Percentiles rank a stretch among this genome's conserved stretches.
Conservation (phyloP, 2,797 vertebrate genomes). For the Premnoplex brunnescens region DNA sequence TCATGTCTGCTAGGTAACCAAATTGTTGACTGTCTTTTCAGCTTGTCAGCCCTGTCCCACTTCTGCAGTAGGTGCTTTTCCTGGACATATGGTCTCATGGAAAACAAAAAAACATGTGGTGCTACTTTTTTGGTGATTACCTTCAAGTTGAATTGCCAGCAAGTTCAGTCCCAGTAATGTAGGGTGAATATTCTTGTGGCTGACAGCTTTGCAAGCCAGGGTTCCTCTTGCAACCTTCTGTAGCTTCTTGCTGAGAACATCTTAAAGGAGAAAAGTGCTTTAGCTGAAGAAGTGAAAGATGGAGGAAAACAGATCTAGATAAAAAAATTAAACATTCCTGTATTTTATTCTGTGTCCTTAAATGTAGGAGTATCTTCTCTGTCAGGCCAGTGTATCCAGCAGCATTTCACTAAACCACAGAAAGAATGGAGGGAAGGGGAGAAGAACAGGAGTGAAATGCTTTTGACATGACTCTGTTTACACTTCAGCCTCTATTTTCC, state of each 20-base stretch:
- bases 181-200: not conserved
- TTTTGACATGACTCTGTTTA: constrained; percentile 34
- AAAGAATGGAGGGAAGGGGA: not conserved
- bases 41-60: not conserved
- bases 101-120: not conserved
- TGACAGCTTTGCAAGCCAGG: not conserved
- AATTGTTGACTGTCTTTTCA: not conserved
- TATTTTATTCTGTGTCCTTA: not conserved
- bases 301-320: not conserved
- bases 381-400: not conserved
- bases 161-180: not conserved
- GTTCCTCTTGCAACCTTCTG: not conserved
- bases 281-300: not conserved
- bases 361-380: not conserved
- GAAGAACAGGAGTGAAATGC: not conserved
- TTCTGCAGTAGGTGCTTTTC: not conserved
- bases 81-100: not conserved
- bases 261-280: not conserved
- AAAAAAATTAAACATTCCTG: not conserved
- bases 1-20: not conserved
- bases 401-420: not conserved
- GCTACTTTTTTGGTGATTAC: not conserved
- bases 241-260: not conserved
- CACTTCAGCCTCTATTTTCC: constrained; percentile 1
- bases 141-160: not conserved